These are phyloP conservation scores for Microcebus lehilahytsara DNA, from an alignment of 2,113 vertebrate genomes.

Conservation along the genomic window DNA sequence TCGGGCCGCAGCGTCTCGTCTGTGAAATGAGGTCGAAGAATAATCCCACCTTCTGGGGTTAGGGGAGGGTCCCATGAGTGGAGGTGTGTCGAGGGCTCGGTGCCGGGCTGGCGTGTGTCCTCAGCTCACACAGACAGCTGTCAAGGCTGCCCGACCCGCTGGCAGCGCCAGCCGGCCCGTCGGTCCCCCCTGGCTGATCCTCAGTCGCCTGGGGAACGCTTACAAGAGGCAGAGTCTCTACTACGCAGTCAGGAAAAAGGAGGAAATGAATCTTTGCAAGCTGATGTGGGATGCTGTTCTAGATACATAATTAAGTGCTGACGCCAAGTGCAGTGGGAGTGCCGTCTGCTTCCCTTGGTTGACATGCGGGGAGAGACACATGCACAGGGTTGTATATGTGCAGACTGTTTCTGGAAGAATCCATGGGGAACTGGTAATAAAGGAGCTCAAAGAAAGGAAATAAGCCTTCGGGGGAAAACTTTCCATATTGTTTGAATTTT, in stretches of 20 bases:
- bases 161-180: accelerated
- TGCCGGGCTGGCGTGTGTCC: background rate
- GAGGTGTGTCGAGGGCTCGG: accelerated
- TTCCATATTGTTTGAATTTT: background rate
- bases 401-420: background rate
- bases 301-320: too few relatives aligned
- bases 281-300: accelerated
- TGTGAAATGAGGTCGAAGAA: background rate
- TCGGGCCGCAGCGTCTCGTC: accelerated
- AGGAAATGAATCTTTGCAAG: accelerated
- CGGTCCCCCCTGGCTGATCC: background rate
- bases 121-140: accelerated
- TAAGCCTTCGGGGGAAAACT: background rate
- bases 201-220: background rate
- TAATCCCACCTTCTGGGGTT: background rate
- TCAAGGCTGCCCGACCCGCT: accelerated
- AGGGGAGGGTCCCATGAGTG: background rate
- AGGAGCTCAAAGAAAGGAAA: background rate
- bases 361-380: background rate
- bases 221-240: too few relatives aligned
- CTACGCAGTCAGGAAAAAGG: accelerated
- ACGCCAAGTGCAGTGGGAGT: too few relatives aligned
- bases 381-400: accelerated
- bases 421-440: background rate
- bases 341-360: background rate